A percentile compares a stretch with the other conserved stretches of the same genome.
Conservation (phyloP, 2,797 vertebrate genomes). For the Argentina silus region DNA sequence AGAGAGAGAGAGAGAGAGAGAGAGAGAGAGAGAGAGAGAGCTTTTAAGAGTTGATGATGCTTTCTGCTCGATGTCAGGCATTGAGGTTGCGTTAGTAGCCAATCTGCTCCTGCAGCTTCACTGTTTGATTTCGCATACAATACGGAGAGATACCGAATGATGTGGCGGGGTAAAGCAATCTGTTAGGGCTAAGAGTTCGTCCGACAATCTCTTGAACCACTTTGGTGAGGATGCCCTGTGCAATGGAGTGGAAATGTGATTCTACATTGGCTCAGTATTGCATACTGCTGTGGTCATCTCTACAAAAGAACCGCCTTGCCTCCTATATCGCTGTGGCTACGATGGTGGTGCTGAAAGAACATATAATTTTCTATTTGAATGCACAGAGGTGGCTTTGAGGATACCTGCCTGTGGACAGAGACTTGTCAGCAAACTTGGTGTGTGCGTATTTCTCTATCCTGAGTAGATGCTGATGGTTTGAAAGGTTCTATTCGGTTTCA, state of each 20-base stretch:
- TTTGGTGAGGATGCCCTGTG: not conserved
- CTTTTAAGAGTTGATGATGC: no score
- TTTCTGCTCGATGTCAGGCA: not conserved
- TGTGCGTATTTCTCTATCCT: not conserved
- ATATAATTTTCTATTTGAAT: not conserved
- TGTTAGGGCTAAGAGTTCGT: not conserved
- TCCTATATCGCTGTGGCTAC: not conserved
- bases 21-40: not conserved
- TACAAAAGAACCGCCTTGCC: not conserved
- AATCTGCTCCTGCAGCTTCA: no score
- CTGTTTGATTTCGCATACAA: no score
- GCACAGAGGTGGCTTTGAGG: not conserved
- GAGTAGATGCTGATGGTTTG: not conserved
- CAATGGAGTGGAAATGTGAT: not conserved
- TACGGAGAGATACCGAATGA: no score
- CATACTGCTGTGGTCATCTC: no score
- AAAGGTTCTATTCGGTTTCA: conserved; percentile 58
- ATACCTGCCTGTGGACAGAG: not conserved
- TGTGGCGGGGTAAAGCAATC: conserved; percentile 15
- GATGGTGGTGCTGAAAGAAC: not conserved
- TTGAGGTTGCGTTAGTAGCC: no score
- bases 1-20: conserved; percentile 5
- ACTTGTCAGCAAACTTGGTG: not conserved
- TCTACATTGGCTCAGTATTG: not conserved
- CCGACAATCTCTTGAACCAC: not conserved